Evolutionary conservation across 2,113 vertebrate species (phyloP), one percentile per base, ranked within the genome.

Genomic region (Nestor notabilis): DNA sequence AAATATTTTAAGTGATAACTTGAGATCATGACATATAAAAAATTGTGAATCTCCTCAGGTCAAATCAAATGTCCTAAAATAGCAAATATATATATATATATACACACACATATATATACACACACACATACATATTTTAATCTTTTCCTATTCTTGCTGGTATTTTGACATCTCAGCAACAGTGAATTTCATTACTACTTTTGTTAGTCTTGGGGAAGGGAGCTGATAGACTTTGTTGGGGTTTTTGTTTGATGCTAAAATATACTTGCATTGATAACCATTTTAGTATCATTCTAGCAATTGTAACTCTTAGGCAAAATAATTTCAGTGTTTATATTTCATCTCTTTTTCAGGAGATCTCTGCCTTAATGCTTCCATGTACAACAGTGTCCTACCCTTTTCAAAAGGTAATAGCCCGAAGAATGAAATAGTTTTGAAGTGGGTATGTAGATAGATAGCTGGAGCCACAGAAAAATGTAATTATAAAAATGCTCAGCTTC

Each of bases 141-240:
- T 53, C 0, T 17, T 84, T 85, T 71, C 3, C 2, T 68, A 11
- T 9, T 58, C 14, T 83, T 58, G 4, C 6, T 58, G 28, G 15
- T 2, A 6, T 55, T 86, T 76, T 71, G 10, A 55, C 3, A 35
- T 55, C 33, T 70, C 19, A 82, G 28, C 7, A 75, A 41, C 1
- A 20, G 27, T 16, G 2, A 5, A 20, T 66, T 56, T 70, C 25
- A 13, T 7, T 79, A 27, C 13, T 61, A 15, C 1, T 44, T 76
- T 33, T 86, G 2, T 33, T 11, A 5, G 15, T 43, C 10, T 56
- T 91, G 35, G 7, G 0, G 4, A 4, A 15, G 28, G 2, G 13
- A 13, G 17, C 5, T 21, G 35, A 53, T 27, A n/a, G 14, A 11
- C 58, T 64, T 39, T 5, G 5, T 58, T 58, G 2, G 5, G 0